Percentiles rank a stretch among this genome's conserved stretches.
These are phyloP conservation scores for Lottia gigantea DNA, from an alignment of 2,888 invertebrate species.

Conservation along the genomic window DNA sequence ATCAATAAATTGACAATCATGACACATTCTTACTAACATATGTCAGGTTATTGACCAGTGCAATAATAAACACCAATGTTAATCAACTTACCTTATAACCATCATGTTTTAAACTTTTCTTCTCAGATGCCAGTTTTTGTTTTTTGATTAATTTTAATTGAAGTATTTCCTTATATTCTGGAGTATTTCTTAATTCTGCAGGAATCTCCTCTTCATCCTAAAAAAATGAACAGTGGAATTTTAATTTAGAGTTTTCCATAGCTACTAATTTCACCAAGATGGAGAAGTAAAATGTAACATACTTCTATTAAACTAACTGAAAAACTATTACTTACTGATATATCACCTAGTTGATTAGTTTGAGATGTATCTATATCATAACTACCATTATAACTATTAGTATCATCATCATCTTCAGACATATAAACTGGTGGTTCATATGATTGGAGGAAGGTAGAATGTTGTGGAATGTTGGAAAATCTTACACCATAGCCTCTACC, in stretches of 20 bases:
- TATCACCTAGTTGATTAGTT: too few species aligned
- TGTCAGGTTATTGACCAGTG: too few species aligned
- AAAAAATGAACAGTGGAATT: constrained; percentile 11
- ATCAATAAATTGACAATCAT: too few species aligned
- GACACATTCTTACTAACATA: too few species aligned
- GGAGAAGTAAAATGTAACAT: too few species aligned
- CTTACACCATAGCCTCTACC: too few species aligned
- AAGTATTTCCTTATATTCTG: constrained; percentile 64
- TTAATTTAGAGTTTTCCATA: background rate
- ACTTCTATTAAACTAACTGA: too few species aligned
- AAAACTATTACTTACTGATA: too few species aligned
- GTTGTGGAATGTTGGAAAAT: constrained; percentile 61
- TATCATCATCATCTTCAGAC: constrained; percentile 74
- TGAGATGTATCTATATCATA: background rate
- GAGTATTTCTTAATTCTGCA: constrained; percentile 51
- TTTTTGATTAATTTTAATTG: constrained; percentile 51
- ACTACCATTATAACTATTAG: constrained; percentile 25
- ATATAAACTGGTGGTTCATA: constrained; percentile 83
- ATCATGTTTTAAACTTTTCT: constrained; percentile 45
- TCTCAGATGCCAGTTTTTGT: constrained; percentile 40
- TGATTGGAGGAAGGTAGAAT: constrained; percentile 88
- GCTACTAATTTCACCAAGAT: too few species aligned
- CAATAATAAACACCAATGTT: too few species aligned
- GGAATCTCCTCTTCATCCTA: constrained; percentile 66
- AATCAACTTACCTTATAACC: constrained; percentile 61